These are phyloP conservation scores for Pelobates fuscus DNA, from an alignment of 2,113 vertebrate genomes.

Conservation along the genomic window DNA sequence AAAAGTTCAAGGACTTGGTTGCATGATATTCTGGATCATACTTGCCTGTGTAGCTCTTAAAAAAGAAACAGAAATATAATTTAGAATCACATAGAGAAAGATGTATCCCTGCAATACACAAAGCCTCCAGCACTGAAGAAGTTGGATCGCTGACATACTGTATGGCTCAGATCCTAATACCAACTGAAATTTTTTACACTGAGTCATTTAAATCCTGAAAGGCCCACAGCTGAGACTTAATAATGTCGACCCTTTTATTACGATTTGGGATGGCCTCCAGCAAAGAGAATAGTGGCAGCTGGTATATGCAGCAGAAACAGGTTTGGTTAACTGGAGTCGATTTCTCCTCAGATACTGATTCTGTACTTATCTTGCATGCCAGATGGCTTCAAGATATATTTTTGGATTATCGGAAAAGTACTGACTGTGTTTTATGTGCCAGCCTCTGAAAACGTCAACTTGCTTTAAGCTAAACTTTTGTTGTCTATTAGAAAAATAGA, in stretches of 20 bases:
- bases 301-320: conserved; percentile 15
- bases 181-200: neutral
- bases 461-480: conserved; percentile 14
- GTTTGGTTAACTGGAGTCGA: conserved; percentile 9
- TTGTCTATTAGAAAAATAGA: neutral
- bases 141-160: neutral
- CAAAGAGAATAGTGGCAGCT: conserved; percentile 23
- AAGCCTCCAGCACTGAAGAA: neutral
- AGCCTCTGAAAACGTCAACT: conserved; percentile 2
- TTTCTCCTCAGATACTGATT: conserved; percentile 2
- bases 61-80: conserved; percentile 6
- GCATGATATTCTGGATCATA: conserved; percentile 74
- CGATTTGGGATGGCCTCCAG: conserved; percentile 24
- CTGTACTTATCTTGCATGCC: conserved; percentile 1
- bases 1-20: conserved; percentile 79
- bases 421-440: neutral
- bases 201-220: conserved; percentile 18
- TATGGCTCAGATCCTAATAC: neutral
- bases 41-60: conserved; percentile 74
- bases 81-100: conserved; percentile 37
- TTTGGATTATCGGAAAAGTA: conserved; percentile 31
- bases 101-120: neutral
- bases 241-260: conserved; percentile 17
- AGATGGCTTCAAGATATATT: conserved; percentile 42
- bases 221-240: conserved; percentile 23